Percentiles rank a stretch among this genome's conserved stretches.
Conservation (phyloP, 2,888 invertebrate genomes). For the Sarcophaga caerulescens region DNA sequence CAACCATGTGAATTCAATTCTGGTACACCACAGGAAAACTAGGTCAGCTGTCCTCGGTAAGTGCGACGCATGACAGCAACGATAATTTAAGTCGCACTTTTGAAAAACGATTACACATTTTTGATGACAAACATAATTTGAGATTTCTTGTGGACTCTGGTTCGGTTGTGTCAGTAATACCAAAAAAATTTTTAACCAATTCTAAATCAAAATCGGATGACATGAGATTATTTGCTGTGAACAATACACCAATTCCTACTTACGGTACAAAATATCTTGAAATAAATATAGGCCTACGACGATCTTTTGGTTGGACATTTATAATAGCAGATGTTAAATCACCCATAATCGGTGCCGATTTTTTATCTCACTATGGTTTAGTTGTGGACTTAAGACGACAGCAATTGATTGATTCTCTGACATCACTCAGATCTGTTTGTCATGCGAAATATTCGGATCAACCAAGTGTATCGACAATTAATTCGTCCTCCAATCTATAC, state of each 20-base stretch:
- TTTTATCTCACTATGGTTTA: constrained; percentile 41
- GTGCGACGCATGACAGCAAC: constrained; percentile 45
- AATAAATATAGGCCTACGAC: constrained; percentile 40
- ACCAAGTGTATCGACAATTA: constrained; percentile 25
- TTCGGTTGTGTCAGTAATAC: constrained; percentile 43
- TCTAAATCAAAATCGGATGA: constrained; percentile 9
- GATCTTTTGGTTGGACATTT: constrained; percentile 51
- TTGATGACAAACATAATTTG: constrained; percentile 21
- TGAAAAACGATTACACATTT: constrained; percentile 42
- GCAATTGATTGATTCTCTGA: constrained; percentile 22
- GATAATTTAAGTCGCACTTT: constrained; percentile 22
- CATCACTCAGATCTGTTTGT: constrained; percentile 11
- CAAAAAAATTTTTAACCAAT: constrained; percentile 26
- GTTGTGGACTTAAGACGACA: constrained; percentile 40
- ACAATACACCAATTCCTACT: constrained; percentile 40
- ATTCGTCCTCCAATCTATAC: constrained; percentile 15
- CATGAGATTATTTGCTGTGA: constrained; percentile 43
- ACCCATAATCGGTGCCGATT: constrained; percentile 47
- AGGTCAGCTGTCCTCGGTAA: constrained; percentile 42
- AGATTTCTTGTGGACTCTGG: constrained; percentile 40
- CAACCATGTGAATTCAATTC: constrained; percentile 54
- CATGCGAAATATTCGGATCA: constrained; percentile 21
- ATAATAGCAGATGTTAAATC: constrained; percentile 51
- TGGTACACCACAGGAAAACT: too few species aligned
- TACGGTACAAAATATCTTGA: constrained; percentile 52